Evolutionary conservation across 2,888 invertebrate genomes (phyloP), one percentile per base, ranked within the genome.

Genomic region (Hemaris fuciformis): DNA sequence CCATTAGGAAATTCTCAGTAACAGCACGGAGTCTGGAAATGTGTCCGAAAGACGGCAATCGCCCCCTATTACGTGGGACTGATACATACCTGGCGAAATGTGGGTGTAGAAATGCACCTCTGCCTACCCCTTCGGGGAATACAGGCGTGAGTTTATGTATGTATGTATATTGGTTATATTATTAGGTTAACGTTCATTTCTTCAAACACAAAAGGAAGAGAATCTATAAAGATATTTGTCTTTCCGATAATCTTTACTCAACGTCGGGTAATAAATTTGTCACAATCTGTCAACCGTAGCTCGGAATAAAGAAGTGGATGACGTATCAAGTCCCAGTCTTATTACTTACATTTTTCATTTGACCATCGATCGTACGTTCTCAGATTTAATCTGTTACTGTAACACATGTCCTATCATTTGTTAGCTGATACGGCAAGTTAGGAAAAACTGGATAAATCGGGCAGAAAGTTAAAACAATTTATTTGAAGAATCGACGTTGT

Each of bases 341-440:
- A 71, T 71, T 70, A 68, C 69, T 64, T 58, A 66, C 66, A 72
- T 73, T 71, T 67, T 69, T 73, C 70, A 66, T 64, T 48, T 57
- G 48, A 62, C 66, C 66, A 58, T 66, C 60, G 60, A 65, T 62
- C 64, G 59, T 66, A 66, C 38, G 5, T 38, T 38, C 67, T 57
- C 62, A 64, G 53, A 60, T 61, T 68, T 62, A 62, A 63, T 68
- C 65, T 53, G 53, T 53, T 53, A 53, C 53, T 18, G 31, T 53
- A 53, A 53, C 53, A 53, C 31, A 53, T 53, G 27, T 53, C 8
- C 27, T 10, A 31, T 48, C 53, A 53, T 58, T 58, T 46, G 48
- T 65, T 64, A 65, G 31, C 46, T n/a, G 23, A 53, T 53, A 31
- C 27, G 31, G 31, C 15, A 48, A 48, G 23, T 48, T 25, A 25